phyloP scores from a whole-genome alignment of 2,113 vertebrate genomes.

The Percina caprodes region DNA sequence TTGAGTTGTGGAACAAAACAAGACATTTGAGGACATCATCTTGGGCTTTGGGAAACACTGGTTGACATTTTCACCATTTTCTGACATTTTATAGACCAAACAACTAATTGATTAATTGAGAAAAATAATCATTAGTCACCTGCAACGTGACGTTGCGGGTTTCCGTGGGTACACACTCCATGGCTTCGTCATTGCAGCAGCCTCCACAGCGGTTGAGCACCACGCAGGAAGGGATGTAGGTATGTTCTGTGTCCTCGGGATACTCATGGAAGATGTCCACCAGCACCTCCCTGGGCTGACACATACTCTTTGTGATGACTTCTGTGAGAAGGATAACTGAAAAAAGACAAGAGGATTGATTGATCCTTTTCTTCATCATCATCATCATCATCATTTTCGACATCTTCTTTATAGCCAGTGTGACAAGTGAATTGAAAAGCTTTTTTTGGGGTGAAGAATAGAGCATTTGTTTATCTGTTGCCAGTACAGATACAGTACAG shows the following conservation, averaged over 20 bases:
- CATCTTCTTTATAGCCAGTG: neutral
- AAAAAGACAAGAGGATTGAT: slow-evolving; percentile 9
- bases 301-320: slow-evolving; percentile 89
- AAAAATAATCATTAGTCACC: slow-evolving; percentile 73
- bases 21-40: no score
- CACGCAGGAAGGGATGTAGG: slow-evolving; percentile 92
- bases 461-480: neutral
- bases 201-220: slow-evolving; percentile 91
- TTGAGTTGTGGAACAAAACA: no score
- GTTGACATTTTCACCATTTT: no score
- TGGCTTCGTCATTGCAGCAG: slow-evolving; percentile 91
- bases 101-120: no score
- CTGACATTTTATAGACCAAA: no score
- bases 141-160: slow-evolving; percentile 91
- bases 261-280: slow-evolving; percentile 95
- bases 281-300: slow-evolving; percentile 90
- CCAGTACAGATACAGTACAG: neutral
- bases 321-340: slow-evolving; percentile 90
- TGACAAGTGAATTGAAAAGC: neutral
- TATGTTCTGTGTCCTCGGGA: slow-evolving; percentile 91
- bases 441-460: neutral
- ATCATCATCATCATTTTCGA: neutral
- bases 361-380: neutral
- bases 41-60: no score
- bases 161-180: slow-evolving; percentile 91